Evolutionary conservation across 2,888 invertebrate species (phyloP).

Genomic region (Acronicta aceris): DNA sequence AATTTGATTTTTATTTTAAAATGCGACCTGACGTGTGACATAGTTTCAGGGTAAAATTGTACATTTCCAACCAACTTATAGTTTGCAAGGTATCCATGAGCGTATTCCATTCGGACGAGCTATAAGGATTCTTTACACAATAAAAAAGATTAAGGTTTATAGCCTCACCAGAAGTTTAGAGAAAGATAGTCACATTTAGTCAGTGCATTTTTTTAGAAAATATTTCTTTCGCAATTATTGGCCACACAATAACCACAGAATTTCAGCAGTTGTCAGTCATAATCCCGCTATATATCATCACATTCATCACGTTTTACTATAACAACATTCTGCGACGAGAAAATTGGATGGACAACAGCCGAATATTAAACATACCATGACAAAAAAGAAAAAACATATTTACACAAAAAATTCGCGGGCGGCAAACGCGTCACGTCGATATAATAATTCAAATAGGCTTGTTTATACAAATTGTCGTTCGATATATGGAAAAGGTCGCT

Average conservation of each 20-base stretch:
- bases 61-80: too few relatives aligned
- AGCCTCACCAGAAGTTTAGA: too few relatives aligned
- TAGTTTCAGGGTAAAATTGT: not conserved
- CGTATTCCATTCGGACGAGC: too few relatives aligned
- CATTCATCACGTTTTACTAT: constrained; percentile 28
- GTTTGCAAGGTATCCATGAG: too few relatives aligned
- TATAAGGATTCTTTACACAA: too few relatives aligned
- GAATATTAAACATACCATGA: constrained; percentile 45
- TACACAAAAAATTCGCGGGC: constrained; percentile 13
- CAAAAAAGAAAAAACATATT: constrained; percentile 15
- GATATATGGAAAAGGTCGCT: constrained; percentile 29
- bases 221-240: not conserved
- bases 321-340: constrained; percentile 25
- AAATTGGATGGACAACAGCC: constrained; percentile 41
- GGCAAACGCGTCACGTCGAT: constrained; percentile 19
- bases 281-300: constrained; percentile 27
- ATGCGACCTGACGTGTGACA: constrained; percentile 4
- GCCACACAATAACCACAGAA: constrained; percentile 14
- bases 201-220: too few relatives aligned
- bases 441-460: constrained; percentile 44
- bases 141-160: too few relatives aligned
- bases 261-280: constrained; percentile 12
- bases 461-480: constrained; percentile 50
- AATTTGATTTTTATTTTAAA: constrained; percentile 42
- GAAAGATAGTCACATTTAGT: too few relatives aligned